Conservation (phyloP, 1,140 invertebrate genomes). For the Drosophila lacteicornis region DNA sequence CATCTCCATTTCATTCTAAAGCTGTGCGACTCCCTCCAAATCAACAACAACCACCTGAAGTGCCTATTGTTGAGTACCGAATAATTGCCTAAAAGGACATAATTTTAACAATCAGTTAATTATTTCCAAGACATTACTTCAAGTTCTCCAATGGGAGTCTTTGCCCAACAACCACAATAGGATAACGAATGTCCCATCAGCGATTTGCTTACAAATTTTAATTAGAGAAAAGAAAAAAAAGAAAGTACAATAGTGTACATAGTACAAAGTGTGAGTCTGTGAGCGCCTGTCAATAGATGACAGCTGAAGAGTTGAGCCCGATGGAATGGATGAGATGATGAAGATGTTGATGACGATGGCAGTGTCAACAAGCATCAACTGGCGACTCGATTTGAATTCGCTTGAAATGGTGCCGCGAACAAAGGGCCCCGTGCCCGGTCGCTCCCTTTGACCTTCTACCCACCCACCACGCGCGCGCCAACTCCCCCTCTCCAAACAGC, state of each 20-base stretch:
- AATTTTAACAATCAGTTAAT: background rate
- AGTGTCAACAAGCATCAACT: constrained; percentile 44
- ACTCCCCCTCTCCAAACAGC: constrained; percentile 1
- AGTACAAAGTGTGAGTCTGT: constrained; percentile 9
- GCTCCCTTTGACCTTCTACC: constrained; percentile 17
- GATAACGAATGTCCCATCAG: background rate
- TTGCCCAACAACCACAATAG: background rate
- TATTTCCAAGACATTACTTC: constrained; percentile 1
- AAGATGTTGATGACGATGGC: constrained; percentile 40
- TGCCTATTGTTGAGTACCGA: constrained; percentile 28
- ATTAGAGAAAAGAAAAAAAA: constrained; percentile 7
- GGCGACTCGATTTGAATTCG: constrained; percentile 42
- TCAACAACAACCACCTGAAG: constrained; percentile 43
- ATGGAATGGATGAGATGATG: constrained; percentile 27
- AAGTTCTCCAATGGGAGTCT: background rate
- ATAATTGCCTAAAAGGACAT: constrained; percentile 8
- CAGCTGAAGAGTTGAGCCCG: constrained; percentile 36
- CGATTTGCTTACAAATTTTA: constrained; percentile 6
- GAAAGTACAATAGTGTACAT: background rate
- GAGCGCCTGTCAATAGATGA: constrained; percentile 48
- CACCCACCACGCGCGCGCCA: background rate
- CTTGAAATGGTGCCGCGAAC: constrained; percentile 42
- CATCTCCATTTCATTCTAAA: constrained; percentile 85
- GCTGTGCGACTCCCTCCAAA: constrained; percentile 59
- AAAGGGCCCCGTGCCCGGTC: constrained; percentile 16